Base-by-base conservation (phyloP, 2,888 invertebrate genomes). In the Automeris io region DNA sequence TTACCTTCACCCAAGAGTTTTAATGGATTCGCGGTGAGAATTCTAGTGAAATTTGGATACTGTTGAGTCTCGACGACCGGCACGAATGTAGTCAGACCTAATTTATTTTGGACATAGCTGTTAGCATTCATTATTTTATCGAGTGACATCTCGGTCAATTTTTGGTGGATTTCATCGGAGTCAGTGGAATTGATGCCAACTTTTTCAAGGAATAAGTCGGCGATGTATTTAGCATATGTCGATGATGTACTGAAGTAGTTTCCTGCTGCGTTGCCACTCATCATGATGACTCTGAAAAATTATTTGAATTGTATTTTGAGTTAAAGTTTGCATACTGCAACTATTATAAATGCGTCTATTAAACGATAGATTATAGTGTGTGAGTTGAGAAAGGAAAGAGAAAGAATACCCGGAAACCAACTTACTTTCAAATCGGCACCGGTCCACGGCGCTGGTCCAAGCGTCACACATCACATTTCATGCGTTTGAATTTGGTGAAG, bases 111-210 rank as follows among this genome's bases (percentile, higher is more conserved):
- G 4, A 55, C 34, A 1, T 43, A 29, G 6, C 33, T 41, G n/a
- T 53, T 49, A 1, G 53, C 57, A 2, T 45, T 33, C 37, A 57
- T 47, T 6, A 63, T 47, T 76, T 86, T 38, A 4, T 41, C 38
- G 3, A 54, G 37, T 2, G 54, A 41, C 35, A 42, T 43, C 6
- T 45, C 29, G 2, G 38, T 34, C 0, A 63, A 46, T 18, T 39
- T 22, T 2, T 44, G 19, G 33, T 54, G 47, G 11, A 56, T 46
- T 6, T 40, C 37, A 5, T 38, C 45, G 1, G 50, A 45, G 21
- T 57, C 52, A 0, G 47, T 49, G 13, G 54, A 42, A 29, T 46
- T 51, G 19, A 56, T 48, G 23, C 54, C 89, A 85, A 90, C 33
- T 2, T 29, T 40, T 56, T 59, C 45, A 65, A 76, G 36, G 31